Evolutionary conservation across 2,888 invertebrate species (phyloP).

Genomic region (Epirrhoe tristata): DNA sequence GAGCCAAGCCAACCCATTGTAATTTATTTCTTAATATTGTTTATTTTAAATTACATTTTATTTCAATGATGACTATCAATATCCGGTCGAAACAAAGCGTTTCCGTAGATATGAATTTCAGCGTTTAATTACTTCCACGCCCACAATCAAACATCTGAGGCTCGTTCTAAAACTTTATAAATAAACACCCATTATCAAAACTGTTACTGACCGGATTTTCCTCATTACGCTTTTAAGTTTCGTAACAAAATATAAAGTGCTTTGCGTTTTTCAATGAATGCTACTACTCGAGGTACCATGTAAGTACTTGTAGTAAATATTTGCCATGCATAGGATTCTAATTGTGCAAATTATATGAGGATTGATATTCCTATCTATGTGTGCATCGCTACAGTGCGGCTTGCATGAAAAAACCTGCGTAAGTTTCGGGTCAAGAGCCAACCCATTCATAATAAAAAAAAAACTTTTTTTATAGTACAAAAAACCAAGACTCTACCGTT

Average conservation of each 20-base stretch:
- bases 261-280: conserved; percentile 18
- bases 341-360: no score
- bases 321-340: not conserved
- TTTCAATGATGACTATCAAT: conserved; percentile 14
- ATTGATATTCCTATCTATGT: no score
- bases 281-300: not conserved
- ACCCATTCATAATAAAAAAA: no score
- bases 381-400: no score
- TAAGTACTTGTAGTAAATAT: not conserved
- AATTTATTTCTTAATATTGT: not conserved
- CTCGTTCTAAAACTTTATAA: conserved; percentile 7
- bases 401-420: no score
- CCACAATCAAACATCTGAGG: conserved; percentile 7
- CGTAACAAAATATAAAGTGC: conserved; percentile 4
- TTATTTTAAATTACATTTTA: not conserved
- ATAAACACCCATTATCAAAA: conserved; percentile 14
- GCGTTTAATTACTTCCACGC: conserved; percentile 3
- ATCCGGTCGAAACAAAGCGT: conserved; percentile 19
- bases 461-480: no score
- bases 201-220: conserved; percentile 33
- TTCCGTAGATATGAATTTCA: conserved; percentile 17
- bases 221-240: conserved; percentile 3
- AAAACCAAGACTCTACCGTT: no score
- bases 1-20: no score
- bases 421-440: no score